Evolutionary conservation across 2,797 vertebrate species (phyloP).

Genomic region (Myiotriccus ornatus): DNA sequence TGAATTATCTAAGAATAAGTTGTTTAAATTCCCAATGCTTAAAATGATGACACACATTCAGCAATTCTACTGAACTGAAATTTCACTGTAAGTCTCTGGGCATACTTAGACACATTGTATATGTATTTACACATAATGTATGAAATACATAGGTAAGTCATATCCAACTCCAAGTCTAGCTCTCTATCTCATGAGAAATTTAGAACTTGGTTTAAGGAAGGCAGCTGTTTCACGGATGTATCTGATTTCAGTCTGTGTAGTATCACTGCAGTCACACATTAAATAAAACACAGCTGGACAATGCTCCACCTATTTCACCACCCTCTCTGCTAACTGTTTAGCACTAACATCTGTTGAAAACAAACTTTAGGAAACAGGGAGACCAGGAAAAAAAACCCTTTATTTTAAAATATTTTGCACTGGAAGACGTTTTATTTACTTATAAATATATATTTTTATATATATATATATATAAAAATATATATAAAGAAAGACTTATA

Average conservation of each 20-base stretch:
- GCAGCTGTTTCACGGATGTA: slow-evolving; percentile 47
- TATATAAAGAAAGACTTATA: no score
- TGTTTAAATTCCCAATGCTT: neutral
- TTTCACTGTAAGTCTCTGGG: neutral
- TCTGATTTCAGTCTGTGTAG: slow-evolving; percentile 67
- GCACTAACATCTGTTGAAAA: slow-evolving; percentile 56
- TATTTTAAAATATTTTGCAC: neutral
- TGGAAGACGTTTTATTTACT: neutral
- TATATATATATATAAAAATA: no score
- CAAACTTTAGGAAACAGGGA: neutral
- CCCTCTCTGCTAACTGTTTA: slow-evolving; percentile 53
- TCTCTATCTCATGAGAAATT: slow-evolving; percentile 56
- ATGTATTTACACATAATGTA: neutral
- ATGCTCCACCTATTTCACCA: slow-evolving; percentile 60
- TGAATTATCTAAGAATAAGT: neutral
- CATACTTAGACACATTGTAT: neutral
- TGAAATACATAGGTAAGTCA: slow-evolving; percentile 1
- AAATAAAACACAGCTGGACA: slow-evolving; percentile 67
- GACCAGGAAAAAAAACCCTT: neutral
- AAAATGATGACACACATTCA: neutral
- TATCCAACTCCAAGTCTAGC: neutral
- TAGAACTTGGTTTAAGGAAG: slow-evolving; percentile 44
- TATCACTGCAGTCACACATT: slow-evolving; percentile 56
- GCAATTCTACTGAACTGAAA: neutral
- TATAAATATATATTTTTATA: no score